phyloP scores from a whole-genome alignment of 1,140 invertebrate genomes.

The Papilio aristodemus region DNA sequence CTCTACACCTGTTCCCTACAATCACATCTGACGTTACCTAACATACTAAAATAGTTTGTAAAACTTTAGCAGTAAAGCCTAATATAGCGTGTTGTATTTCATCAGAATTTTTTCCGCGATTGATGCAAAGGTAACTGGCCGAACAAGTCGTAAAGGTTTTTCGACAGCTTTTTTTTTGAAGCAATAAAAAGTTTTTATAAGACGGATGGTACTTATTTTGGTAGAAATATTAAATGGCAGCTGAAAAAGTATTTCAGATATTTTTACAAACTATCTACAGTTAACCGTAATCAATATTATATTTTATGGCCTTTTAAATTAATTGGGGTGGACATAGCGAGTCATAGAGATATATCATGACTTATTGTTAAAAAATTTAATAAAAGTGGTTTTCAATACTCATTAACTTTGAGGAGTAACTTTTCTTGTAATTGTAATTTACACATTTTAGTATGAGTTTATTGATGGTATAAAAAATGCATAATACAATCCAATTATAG shows the following conservation, averaged over 20 bases:
- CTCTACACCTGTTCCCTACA: constrained; percentile 68
- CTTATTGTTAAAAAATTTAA: too few species aligned
- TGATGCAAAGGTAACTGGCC: constrained; percentile 49
- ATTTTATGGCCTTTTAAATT: background rate
- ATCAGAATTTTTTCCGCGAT: constrained; percentile 45
- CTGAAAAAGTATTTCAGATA: constrained; percentile 16
- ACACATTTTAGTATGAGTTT: too few species aligned
- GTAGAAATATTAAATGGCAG: constrained; percentile 9
- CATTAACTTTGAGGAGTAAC: too few species aligned
- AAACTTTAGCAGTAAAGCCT: constrained; percentile 33
- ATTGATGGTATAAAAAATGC: too few species aligned
- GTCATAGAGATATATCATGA: too few species aligned
- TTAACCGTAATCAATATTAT: constrained; percentile 1
- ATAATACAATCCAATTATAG: too few species aligned
- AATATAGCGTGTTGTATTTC: constrained; percentile 36
- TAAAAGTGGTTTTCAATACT: too few species aligned
- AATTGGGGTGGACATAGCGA: background rate
- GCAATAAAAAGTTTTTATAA: constrained; percentile 53
- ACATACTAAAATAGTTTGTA: constrained; percentile 39
- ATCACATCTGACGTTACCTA: constrained; percentile 63
- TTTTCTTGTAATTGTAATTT: too few species aligned
- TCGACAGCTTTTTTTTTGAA: constrained; percentile 54
- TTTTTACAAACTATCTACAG: constrained; percentile 16
- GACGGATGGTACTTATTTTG: constrained; percentile 28
- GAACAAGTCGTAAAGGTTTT: constrained; percentile 57